phyloP scores from a whole-genome alignment of 2,888 invertebrate genomes.

The Thymelicus acteon region DNA sequence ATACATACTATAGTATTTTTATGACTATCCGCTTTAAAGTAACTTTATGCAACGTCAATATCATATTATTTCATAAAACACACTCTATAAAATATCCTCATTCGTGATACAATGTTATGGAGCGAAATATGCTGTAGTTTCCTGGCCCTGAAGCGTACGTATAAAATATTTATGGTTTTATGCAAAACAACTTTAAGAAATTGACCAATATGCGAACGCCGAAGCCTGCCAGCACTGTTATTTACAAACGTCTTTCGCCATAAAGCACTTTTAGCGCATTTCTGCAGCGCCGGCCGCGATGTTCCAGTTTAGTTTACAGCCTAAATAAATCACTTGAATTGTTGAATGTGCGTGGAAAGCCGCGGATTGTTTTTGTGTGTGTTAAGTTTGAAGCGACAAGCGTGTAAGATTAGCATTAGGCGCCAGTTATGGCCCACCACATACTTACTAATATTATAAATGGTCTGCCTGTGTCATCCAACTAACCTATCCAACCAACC shows the following conservation, averaged over 20 bases:
- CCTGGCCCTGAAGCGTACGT: conserved; percentile 30
- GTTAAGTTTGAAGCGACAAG: neutral
- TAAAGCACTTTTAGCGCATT: conserved; percentile 45
- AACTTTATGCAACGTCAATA: conserved; percentile 10
- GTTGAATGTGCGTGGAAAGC: conserved; percentile 82
- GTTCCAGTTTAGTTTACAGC: conserved; percentile 68
- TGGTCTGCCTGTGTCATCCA: too few species aligned
- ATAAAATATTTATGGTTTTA: conserved; percentile 38
- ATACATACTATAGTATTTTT: too few species aligned
- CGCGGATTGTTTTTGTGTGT: conserved; percentile 43
- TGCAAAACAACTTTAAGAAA: conserved; percentile 38
- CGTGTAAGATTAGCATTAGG: neutral
- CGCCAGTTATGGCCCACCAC: too few species aligned
- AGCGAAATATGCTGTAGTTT: conserved; percentile 17
- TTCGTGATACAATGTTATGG: conserved; percentile 9
- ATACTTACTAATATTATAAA: too few species aligned
- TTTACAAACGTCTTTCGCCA: conserved; percentile 43
- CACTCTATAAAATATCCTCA: conserved; percentile 8
- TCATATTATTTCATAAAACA: conserved; percentile 7
- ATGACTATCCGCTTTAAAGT: neutral
- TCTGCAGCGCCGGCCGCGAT: conserved; percentile 43
- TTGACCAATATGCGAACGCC: conserved; percentile 38
- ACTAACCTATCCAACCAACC: too few species aligned
- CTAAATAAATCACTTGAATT: conserved; percentile 78
- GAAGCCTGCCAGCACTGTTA: conserved; percentile 35